Evolutionary conservation across 2,113 vertebrate species (phyloP).

Genomic region (Laterallus jamaicensis): DNA sequence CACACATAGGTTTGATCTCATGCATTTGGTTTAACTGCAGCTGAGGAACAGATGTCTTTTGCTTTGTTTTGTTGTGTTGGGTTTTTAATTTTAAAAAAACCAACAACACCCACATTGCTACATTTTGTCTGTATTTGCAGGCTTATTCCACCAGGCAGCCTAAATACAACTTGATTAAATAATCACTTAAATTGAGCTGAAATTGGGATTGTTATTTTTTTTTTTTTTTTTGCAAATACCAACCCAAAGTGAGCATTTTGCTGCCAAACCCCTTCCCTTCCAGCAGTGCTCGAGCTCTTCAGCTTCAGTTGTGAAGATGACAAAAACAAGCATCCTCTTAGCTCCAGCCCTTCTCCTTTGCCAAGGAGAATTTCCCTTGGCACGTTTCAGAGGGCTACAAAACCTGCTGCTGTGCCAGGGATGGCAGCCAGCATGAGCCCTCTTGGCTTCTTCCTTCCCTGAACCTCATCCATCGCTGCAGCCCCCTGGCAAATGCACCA

Average conservation of each 20-base stretch:
- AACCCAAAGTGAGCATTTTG: background rate
- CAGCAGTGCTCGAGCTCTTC: background rate
- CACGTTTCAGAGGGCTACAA: rapidly evolving
- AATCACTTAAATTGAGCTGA: background rate
- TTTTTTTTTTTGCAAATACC: background rate
- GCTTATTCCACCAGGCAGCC: background rate
- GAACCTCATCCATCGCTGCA: background rate
- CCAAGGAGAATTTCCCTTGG: background rate
- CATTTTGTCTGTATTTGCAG: background rate
- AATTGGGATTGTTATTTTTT: background rate
- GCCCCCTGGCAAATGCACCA: rapidly evolving
- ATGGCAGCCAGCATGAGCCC: background rate
- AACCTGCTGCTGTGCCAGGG: background rate
- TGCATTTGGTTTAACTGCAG: background rate
- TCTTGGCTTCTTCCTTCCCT: background rate
- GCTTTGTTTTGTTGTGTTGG: background rate
- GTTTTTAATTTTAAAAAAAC: too few species aligned
- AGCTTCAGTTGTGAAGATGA: background rate
- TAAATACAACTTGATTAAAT: background rate
- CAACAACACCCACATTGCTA: background rate
- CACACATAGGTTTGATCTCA: background rate
- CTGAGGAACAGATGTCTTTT: conserved; percentile 12
- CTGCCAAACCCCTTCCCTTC: background rate
- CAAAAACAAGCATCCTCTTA: background rate
- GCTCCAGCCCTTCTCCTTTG: background rate